Conservation (phyloP, 2,113 vertebrate species). For the Dissostichus mawsoni region DNA sequence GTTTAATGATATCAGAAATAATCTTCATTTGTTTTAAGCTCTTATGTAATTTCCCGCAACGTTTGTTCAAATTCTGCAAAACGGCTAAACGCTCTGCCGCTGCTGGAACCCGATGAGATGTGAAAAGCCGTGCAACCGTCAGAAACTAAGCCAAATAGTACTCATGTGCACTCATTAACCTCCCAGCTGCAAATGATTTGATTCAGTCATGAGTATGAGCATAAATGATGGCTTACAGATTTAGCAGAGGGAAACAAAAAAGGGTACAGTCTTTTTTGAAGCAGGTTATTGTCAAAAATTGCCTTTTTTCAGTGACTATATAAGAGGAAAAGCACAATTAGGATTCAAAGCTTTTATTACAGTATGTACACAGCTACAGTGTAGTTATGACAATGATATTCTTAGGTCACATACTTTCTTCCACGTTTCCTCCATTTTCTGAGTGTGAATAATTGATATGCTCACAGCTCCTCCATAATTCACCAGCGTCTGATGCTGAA, state of each 20-base stretch:
- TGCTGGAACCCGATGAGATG: background rate
- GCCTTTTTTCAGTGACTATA: background rate
- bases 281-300: background rate
- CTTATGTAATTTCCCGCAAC: background rate
- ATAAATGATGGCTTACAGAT: background rate
- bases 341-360: too few species aligned
- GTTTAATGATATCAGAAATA: background rate
- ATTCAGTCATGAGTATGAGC: conserved; percentile 1
- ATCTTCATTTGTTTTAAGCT: background rate
- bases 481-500: conserved; percentile 19
- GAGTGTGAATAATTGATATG: conserved; percentile 10
- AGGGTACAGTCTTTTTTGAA: too few species aligned
- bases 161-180: conserved; percentile 41
- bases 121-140: background rate
- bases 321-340: background rate
- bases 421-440: background rate
- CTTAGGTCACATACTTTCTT: too few species aligned
- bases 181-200: conserved; percentile 24
- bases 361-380: too few species aligned
- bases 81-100: background rate
- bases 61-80: background rate
- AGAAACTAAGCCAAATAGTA: background rate
- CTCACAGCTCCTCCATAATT: conserved; percentile 33
- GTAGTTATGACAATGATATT: too few species aligned
- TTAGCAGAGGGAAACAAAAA: too few species aligned